phyloP scores from a whole-genome alignment of 23 tunicate genomes.

The Ciona savignyi region DNA sequence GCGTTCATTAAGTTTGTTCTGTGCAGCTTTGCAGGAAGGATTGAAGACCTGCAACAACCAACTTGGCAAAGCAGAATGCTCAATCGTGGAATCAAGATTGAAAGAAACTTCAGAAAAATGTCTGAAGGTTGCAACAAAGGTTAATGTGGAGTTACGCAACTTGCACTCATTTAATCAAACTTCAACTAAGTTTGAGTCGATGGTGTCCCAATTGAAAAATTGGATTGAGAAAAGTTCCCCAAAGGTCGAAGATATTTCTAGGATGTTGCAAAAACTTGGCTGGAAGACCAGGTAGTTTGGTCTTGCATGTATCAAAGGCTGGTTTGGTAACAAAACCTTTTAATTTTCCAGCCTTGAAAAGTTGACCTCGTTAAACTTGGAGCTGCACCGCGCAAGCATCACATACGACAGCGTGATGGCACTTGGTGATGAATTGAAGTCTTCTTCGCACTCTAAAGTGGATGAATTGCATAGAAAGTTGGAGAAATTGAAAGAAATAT shows the following conservation, averaged over 20 bases:
- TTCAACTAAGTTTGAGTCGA: background rate
- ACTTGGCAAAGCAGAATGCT: background rate
- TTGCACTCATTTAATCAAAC: background rate
- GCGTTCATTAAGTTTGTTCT: background rate
- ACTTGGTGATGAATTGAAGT: background rate
- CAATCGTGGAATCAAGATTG: background rate
- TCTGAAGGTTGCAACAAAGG: background rate
- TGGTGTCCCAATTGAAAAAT: background rate
- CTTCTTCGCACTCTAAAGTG: background rate
- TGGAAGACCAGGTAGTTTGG: background rate
- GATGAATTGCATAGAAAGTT: background rate
- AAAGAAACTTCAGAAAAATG: background rate
- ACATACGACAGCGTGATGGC: background rate
- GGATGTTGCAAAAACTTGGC: background rate
- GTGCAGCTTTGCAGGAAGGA: background rate
- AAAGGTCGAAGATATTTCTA: background rate
- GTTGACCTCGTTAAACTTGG: slow-evolving; percentile 4
- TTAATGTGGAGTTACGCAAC: background rate
- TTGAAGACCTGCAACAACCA: background rate
- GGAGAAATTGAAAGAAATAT: background rate
- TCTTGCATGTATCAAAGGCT: too few species aligned
- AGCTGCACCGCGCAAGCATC: background rate
- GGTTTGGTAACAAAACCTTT: too few species aligned
- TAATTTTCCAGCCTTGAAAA: slow-evolving; percentile 1
- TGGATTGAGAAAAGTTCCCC: background rate